Evolutionary conservation across 2,888 invertebrate species (phyloP), one percentile per base, ranked within the genome.

Genomic region (Drosophila melanosoma): DNA sequence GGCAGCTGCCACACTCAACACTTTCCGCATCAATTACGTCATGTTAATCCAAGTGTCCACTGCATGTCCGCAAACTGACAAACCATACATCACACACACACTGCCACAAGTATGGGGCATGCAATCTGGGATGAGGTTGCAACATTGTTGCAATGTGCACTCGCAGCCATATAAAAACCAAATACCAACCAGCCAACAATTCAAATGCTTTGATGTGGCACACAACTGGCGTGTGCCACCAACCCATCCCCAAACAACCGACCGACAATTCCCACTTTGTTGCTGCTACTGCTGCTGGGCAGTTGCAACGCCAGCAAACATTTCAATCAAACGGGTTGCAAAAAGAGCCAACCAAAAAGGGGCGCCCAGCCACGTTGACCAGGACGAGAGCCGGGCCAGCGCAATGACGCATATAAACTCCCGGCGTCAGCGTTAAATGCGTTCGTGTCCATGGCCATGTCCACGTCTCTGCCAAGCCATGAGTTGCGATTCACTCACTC

Each of bases 41-140:
- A 89, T 87, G 90, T 87, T 87, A 89, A 90, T 90, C 88, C 89
- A 78, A 83, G 80, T 91, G 91, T 91, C 92, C 92, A 90, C 91
- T 88, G 85, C 86, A 83, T 92, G 91, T 91, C 91, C 91, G 92
- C 91, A 92, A 91, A 84, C 88, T 90, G 89, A 91, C 91, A 91
- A 89, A 91, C 91, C 91, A 91, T 91, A 92, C 91, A 90, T 91
- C 92, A 92, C 88, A 66, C 92, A 92, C 87, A 66, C 79, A 81
- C 79, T 76, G 81, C 75, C 49, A 59, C 42, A 23, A 15, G 36
- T 51, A 33, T 45, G 35, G 26, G 35, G 48, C 26, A 52, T 42
- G 35, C n/a, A 20, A 5, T 17, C 20, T 36, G 26, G 26, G 32
- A 38, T 12, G 52, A 17, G 42, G 35, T 29, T 82, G 86, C 73